Percentiles rank a stretch among this genome's conserved stretches.
phyloP scores from a whole-genome alignment of 2,113 vertebrate species.

The Ariopsis seemanni region DNA sequence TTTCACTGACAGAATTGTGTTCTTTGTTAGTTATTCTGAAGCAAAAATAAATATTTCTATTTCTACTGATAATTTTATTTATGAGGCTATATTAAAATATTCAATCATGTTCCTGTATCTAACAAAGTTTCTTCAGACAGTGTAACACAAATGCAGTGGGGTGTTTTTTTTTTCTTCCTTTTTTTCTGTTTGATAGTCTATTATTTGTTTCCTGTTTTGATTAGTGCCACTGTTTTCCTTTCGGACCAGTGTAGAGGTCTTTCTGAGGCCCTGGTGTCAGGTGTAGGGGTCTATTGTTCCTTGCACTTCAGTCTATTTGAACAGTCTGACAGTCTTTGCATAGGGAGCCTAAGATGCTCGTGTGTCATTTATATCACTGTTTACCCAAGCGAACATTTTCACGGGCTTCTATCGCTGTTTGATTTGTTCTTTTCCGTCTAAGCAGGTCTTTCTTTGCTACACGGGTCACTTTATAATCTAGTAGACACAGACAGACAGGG shows the following conservation, averaged over 20 bases:
- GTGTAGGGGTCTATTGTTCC: conserved; percentile 44
- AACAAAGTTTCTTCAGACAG: background rate
- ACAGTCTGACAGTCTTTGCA: conserved; percentile 29
- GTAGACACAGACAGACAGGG: conserved; percentile 6
- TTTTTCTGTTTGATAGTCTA: background rate
- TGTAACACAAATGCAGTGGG: background rate
- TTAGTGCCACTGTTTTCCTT: background rate
- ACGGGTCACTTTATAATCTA: conserved; percentile 47
- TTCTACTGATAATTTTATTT: background rate
- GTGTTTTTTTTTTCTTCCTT: background rate
- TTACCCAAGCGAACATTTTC: conserved; percentile 57
- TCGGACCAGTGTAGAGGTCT: conserved; percentile 4
- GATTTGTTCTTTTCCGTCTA: conserved; percentile 55
- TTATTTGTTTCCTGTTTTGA: background rate
- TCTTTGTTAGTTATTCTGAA: background rate
- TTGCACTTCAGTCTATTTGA: conserved; percentile 43
- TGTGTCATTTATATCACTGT: conserved; percentile 60
- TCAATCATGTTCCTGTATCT: background rate
- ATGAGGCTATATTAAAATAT: background rate
- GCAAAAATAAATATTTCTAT: background rate
- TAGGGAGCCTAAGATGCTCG: conserved; percentile 36
- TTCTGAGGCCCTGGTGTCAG: conserved; percentile 25
- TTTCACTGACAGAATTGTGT: background rate
- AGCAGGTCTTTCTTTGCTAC: conserved; percentile 39
- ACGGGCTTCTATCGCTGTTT: conserved; percentile 43